Conservation (phyloP, 2,888 invertebrate genomes). For the Beris chalybata region DNA sequence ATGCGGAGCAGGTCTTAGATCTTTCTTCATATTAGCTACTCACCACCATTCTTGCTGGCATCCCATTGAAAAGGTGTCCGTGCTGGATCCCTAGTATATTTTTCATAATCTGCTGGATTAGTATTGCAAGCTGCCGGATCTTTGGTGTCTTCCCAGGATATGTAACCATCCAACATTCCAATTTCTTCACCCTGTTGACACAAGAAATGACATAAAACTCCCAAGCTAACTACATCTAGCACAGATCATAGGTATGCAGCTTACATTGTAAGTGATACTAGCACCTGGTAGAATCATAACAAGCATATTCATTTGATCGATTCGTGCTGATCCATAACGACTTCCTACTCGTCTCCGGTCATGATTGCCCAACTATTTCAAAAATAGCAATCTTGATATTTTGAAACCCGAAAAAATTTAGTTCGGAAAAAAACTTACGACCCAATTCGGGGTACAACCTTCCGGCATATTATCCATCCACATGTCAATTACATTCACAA, state of each 20-base stretch:
- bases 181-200: conserved; percentile 66
- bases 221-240: conserved; percentile 36
- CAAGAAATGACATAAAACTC: background rate
- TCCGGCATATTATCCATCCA: conserved; percentile 66
- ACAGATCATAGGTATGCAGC: conserved; percentile 41
- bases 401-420: conserved; percentile 33
- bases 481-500: conserved; percentile 58
- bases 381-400: background rate
- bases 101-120: conserved; percentile 54
- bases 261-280: conserved; percentile 78
- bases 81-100: conserved; percentile 60
- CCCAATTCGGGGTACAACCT: conserved; percentile 66
- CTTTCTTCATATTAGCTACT: background rate
- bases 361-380: conserved; percentile 72
- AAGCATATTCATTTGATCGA: conserved; percentile 81
- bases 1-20: background rate
- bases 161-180: conserved; percentile 62
- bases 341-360: conserved; percentile 71
- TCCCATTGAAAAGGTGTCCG: conserved; percentile 69
- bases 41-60: conserved; percentile 54
- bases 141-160: conserved; percentile 58
- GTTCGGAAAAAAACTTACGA: conserved; percentile 57
- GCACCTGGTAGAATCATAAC: conserved; percentile 80
- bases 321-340: conserved; percentile 67
- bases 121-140: conserved; percentile 61